Conservation (phyloP, 2,113 vertebrate genomes). For the Seriola aureovittata region DNA sequence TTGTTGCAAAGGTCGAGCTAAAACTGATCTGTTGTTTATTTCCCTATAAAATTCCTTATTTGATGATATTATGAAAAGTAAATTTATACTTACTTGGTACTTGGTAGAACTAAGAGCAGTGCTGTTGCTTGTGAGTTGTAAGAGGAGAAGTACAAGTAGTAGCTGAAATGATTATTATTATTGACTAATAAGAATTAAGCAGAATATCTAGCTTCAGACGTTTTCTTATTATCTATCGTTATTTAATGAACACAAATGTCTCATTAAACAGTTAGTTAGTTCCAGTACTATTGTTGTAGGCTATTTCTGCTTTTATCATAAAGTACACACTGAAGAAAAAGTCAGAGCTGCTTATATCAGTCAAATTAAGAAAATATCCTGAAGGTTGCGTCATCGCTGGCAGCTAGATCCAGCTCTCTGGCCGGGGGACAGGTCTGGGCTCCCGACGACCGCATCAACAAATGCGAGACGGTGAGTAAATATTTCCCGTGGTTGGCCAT, state of each 20-base stretch:
- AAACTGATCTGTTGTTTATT: background rate
- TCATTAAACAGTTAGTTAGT: background rate
- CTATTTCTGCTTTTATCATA: background rate
- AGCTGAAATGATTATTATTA: too few species aligned
- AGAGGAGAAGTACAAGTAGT: too few species aligned
- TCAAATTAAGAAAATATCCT: slow-evolving; percentile 21
- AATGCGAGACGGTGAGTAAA: slow-evolving; percentile 47
- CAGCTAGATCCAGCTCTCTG: slow-evolving; percentile 48
- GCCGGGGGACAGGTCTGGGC: slow-evolving; percentile 29
- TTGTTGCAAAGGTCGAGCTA: background rate
- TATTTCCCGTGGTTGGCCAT: slow-evolving; percentile 56
- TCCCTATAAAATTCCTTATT: background rate
- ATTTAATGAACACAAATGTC: background rate
- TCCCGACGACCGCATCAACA: slow-evolving; percentile 41
- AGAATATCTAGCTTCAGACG: too few species aligned
- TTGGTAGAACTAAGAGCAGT: too few species aligned
- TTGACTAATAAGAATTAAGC: too few species aligned
- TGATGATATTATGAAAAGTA: background rate
- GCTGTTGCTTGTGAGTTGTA: too few species aligned
- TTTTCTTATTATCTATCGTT: background rate
- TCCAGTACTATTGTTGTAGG: background rate
- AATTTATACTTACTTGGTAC: background rate
- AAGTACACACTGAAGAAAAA: slow-evolving; percentile 10
- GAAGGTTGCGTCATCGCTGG: slow-evolving; percentile 35
- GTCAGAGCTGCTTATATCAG: slow-evolving; percentile 4